These are phyloP conservation scores for Acromyrmex charruanus DNA, from an alignment of 1,140 invertebrate species.

Conservation along the genomic window DNA sequence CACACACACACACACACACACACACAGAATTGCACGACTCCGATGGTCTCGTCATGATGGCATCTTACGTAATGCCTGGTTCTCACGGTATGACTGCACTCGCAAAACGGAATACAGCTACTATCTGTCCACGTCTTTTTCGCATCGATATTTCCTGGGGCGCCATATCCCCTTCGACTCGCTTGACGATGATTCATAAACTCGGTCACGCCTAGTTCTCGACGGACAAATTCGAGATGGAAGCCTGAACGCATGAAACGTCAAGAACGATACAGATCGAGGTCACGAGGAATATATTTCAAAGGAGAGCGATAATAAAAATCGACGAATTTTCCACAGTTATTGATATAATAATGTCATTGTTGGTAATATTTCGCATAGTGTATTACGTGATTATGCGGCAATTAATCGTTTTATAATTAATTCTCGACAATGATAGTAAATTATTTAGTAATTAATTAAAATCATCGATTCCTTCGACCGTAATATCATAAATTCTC, in stretches of 20 bases:
- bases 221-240: conserved; percentile 54
- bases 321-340: neutral
- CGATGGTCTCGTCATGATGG: neutral
- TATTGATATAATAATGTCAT: no score
- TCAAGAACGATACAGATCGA: conserved; percentile 19
- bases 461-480: neutral
- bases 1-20: neutral
- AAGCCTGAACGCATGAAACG: conserved; percentile 21
- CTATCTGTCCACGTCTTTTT: conserved; percentile 37
- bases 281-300: neutral
- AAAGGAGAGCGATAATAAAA: neutral
- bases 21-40: neutral
- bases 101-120: conserved; percentile 44
- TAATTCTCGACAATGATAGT: neutral
- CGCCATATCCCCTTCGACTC: conserved; percentile 16
- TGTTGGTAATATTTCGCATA: neutral
- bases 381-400: neutral
- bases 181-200: conserved; percentile 60
- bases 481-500: conserved; percentile 2
- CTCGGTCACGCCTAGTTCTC: conserved; percentile 49
- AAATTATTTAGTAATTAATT: conserved; percentile 19
- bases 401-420: conserved; percentile 4
- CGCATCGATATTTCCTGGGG: neutral
- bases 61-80: conserved; percentile 45
- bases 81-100: conserved; percentile 41